phyloP scores from a whole-genome alignment of 2,797 vertebrate genomes.

The Sebastes trivittatus region DNA sequence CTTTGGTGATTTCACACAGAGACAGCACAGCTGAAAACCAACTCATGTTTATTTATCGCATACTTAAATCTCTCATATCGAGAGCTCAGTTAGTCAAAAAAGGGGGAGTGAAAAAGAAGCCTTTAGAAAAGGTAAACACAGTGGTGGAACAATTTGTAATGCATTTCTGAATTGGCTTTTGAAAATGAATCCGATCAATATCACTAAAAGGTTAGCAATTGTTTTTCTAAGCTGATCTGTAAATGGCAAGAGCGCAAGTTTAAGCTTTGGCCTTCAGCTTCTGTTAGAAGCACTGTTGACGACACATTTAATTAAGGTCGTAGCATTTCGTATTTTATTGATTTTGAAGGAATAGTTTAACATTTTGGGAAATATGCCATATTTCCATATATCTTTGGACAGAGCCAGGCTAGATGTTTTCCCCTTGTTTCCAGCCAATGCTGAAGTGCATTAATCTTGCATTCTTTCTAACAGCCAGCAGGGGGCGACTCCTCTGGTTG shows the following conservation, averaged over 20 bases:
- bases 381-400: background rate
- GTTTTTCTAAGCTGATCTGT: constrained; percentile 16
- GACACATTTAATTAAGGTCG: background rate
- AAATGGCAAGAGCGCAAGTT: background rate
- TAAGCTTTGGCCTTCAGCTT: constrained; percentile 5
- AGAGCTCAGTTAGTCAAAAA: constrained; percentile 31
- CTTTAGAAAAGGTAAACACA: constrained; percentile 20
- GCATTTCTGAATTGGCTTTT: background rate
- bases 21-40: constrained; percentile 28
- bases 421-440: background rate
- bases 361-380: background rate
- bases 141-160: constrained; percentile 7
- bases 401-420: background rate
- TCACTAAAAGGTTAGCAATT: constrained; percentile 20
- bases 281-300: background rate
- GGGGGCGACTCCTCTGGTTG: too few species aligned
- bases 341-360: background rate
- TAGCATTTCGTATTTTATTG: background rate
- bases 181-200: constrained; percentile 30
- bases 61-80: constrained; percentile 39
- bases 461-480: too few species aligned
- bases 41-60: constrained; percentile 70
- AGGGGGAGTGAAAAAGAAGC: constrained; percentile 16
- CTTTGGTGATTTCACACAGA: constrained; percentile 32
- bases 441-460: background rate